Evolutionary conservation across 1,140 invertebrate genomes (phyloP).

Genomic region (Agrypnia vestita): DNA sequence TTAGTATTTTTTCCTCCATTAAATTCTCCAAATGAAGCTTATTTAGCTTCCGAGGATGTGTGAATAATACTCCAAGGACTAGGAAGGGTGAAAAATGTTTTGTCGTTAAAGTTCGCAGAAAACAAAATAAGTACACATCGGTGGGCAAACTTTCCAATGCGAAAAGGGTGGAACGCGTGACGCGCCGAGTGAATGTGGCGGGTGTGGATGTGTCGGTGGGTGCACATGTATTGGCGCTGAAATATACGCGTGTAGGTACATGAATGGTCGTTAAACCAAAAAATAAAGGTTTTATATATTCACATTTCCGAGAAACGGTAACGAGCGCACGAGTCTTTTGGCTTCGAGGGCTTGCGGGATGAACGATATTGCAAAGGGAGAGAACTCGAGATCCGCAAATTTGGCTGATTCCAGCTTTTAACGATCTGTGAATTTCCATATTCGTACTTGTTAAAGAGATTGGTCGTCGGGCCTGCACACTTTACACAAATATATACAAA

Average conservation of each 20-base stretch:
- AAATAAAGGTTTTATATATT: not conserved
- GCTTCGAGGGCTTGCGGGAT: slow-evolving; percentile 1
- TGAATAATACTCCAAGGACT: not conserved
- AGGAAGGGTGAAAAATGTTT: not conserved
- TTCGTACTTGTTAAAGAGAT: not conserved
- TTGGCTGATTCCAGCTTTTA: slow-evolving; percentile 32
- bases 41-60: not conserved
- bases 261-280: slow-evolving; percentile 21
- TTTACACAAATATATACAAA: too few species aligned
- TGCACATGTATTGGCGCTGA: not conserved
- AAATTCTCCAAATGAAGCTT: not conserved
- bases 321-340: slow-evolving; percentile 27
- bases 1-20: not conserved
- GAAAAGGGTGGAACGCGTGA: not conserved
- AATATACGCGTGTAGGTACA: not conserved
- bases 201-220: not conserved
- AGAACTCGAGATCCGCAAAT: slow-evolving; percentile 25
- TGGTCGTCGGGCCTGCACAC: too few species aligned
- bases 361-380: slow-evolving; percentile 33
- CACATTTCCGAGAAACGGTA: slow-evolving; percentile 7
- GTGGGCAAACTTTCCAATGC: not conserved
- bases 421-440: slow-evolving; percentile 33
- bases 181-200: too few species aligned
- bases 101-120: not conserved
- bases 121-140: not conserved